phyloP scores from a whole-genome alignment of 2,797 vertebrate genomes.

The Arrhamphus sclerolepis region DNA sequence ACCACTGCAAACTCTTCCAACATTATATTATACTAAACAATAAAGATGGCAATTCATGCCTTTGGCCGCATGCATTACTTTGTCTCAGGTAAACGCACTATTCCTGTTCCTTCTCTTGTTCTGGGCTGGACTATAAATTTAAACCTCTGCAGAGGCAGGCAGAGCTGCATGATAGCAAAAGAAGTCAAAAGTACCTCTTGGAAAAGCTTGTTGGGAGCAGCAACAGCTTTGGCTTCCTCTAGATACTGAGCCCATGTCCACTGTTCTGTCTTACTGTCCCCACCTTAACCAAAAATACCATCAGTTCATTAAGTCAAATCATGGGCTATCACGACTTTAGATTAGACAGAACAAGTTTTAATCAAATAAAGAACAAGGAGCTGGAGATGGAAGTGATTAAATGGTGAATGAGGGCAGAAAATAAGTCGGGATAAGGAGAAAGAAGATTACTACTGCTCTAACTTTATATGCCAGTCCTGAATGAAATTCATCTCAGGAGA shows the following conservation, averaged over 20 bases:
- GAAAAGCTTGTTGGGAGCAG: slow-evolving; percentile 91
- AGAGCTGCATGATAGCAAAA: slow-evolving; percentile 10
- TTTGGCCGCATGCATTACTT: too few species aligned
- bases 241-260: slow-evolving; percentile 95
- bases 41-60: too few species aligned
- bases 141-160: too few species aligned
- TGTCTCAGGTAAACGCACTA: slow-evolving; percentile 12
- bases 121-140: neutral
- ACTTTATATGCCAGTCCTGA: neutral
- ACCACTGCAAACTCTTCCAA: neutral
- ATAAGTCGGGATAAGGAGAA: neutral
- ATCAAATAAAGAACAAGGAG: neutral
- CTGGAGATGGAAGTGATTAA: neutral
- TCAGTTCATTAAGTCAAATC: neutral
- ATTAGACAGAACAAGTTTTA: neutral
- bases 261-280: slow-evolving; percentile 86
- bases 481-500: neutral
- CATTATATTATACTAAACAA: too few species aligned
- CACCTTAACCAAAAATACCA: slow-evolving; percentile 71
- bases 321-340: neutral
- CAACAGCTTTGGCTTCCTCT: slow-evolving; percentile 89
- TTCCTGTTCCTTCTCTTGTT: slow-evolving; percentile 11
- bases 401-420: neutral
- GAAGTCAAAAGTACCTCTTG: slow-evolving; percentile 84
- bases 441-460: neutral